A percentile compares a stretch with the other conserved stretches of the same genome.
Evolutionary conservation across 2,888 invertebrate species (phyloP).

Genomic region (Papilio elwesi): DNA sequence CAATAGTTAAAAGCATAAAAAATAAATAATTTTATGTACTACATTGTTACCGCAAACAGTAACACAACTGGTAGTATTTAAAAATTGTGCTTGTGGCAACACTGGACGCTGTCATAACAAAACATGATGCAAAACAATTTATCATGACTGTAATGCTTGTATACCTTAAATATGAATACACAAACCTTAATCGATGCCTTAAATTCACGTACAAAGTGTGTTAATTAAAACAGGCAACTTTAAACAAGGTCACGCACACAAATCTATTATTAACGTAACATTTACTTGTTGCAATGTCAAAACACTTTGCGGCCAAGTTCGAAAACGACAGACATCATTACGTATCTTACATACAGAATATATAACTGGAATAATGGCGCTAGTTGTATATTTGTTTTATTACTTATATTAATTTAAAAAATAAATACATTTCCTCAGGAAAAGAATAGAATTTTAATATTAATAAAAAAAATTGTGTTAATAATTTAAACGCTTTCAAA

Average conservation of each 20-base stretch:
- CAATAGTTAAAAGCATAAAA: no score
- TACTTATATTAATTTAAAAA: neutral
- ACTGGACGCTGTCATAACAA: conserved; percentile 22
- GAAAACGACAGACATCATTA: no score
- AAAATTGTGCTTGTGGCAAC: neutral
- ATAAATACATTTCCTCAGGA: no score
- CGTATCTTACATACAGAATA: no score
- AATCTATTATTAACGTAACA: neutral
- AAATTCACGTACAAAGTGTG: conserved; percentile 9
- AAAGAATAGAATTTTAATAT: neutral
- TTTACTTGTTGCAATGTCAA: neutral
- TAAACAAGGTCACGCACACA: conserved; percentile 4
- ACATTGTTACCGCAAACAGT: neutral
- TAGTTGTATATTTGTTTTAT: neutral
- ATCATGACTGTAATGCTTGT: neutral
- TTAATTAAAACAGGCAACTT: conserved; percentile 4
- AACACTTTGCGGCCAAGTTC: no score
- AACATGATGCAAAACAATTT: conserved; percentile 12
- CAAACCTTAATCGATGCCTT: neutral
- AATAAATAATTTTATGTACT: no score
- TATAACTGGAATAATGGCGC: conserved; percentile 2
- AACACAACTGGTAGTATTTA: neutral
- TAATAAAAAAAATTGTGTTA: neutral
- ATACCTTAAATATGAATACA: neutral
- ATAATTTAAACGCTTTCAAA: no score